Evolutionary conservation across 37 sponge, comb jelly and placozoan species (phyloP).

Genomic region (Hexactinellida sp.): DNA sequence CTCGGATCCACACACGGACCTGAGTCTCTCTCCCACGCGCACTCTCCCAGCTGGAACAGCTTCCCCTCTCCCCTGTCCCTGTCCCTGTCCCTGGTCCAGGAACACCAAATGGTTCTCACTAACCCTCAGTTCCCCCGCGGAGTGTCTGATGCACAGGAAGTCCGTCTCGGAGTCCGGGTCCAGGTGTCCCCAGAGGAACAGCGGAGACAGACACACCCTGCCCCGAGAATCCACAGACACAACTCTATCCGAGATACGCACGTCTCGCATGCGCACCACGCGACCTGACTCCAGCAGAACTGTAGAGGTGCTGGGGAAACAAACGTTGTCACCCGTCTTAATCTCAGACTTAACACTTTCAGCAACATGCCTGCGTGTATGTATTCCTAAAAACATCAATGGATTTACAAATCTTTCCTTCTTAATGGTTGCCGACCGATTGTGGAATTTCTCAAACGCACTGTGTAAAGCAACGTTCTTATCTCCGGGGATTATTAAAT

Average conservation of each 20-base stretch:
- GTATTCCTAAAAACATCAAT: neutral
- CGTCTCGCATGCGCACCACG: neutral
- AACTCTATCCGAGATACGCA: neutral
- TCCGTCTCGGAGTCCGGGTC: neutral
- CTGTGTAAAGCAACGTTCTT: neutral
- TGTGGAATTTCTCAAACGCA: neutral
- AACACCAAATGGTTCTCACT: conserved; percentile 16
- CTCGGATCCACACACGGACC: neutral
- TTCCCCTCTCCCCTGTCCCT: neutral
- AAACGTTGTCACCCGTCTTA: neutral
- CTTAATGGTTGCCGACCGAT: neutral
- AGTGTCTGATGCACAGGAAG: neutral
- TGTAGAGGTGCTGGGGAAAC: neutral
- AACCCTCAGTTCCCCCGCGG: neutral
- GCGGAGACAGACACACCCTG: neutral
- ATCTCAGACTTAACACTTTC: neutral
- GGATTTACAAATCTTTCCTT: neutral
- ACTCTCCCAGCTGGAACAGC: conserved; percentile 5
- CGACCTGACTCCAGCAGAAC: neutral
- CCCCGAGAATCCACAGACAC: neutral
- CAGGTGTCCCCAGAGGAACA: neutral
- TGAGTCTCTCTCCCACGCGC: neutral
- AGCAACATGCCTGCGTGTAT: neutral
- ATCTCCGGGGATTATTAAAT: neutral
- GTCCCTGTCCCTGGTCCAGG: neutral